Conservation (phyloP, 1,140 invertebrate genomes). For the Pseudomyrmex flavicornis region DNA sequence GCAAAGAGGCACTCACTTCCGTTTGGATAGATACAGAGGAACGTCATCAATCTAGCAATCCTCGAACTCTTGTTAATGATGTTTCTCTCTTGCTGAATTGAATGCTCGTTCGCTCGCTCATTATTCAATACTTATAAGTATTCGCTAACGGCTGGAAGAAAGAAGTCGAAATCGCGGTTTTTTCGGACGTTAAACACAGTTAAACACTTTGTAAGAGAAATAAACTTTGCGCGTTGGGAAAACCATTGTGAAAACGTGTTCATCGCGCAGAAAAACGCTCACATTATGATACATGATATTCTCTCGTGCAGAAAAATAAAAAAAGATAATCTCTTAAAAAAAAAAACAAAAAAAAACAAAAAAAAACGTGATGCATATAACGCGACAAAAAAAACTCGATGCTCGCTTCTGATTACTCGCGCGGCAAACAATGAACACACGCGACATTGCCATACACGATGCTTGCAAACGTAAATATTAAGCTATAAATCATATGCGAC, state of each 20-base stretch:
- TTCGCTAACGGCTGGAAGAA: background rate
- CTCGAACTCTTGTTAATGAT: conserved; percentile 9
- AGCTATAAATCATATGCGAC: conserved; percentile 35
- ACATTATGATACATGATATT: background rate
- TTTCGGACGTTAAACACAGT: too few species aligned
- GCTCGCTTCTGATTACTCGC: background rate
- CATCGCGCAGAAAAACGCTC: background rate
- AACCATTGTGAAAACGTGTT: background rate
- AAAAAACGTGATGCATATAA: background rate
- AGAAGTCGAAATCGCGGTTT: background rate
- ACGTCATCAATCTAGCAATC: conserved; percentile 29
- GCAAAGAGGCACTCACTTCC: background rate
- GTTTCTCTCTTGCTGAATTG: conserved; percentile 39
- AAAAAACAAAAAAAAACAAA: too few species aligned
- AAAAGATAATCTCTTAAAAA: too few species aligned
- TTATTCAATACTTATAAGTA: conserved; percentile 41
- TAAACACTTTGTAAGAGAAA: background rate
- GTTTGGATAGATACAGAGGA: background rate
- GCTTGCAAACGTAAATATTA: conserved; percentile 21
- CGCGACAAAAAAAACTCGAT: background rate
- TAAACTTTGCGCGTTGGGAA: conserved; percentile 12
- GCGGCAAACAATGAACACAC: background rate
- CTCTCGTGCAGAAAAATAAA: background rate
- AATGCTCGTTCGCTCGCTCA: conserved; percentile 27
- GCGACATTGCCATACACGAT: conserved; percentile 5